These are phyloP conservation scores for Callocephalon fimbriatum DNA, from an alignment of 2,113 vertebrate species.

Conservation along the genomic window DNA sequence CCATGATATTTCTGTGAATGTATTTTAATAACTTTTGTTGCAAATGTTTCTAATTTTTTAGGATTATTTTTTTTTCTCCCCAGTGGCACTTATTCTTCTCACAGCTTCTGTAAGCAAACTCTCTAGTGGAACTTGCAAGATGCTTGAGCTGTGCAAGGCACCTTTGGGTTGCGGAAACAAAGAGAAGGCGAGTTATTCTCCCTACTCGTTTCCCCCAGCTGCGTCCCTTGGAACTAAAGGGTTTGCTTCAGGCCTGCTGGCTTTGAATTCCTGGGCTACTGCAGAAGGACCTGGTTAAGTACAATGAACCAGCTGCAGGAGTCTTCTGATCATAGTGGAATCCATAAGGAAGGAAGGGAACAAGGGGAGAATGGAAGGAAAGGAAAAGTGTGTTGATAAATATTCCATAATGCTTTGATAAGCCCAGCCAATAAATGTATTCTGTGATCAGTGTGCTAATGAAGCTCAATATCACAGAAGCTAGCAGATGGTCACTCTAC, in stretches of 20 bases:
- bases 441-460: constrained; percentile 16
- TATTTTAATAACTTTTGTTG: not conserved
- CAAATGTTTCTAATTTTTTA: not conserved
- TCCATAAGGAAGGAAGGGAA: not conserved
- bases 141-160: not conserved
- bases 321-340: not conserved
- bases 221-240: not conserved
- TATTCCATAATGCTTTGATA: constrained; percentile 40
- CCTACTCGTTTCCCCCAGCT: rapidly evolving
- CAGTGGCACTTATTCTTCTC: not conserved
- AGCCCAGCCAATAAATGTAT: constrained; percentile 24
- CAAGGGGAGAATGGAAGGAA: not conserved
- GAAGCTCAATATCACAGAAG: not conserved
- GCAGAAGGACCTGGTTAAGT: not conserved
- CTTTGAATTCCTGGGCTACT: not conserved
- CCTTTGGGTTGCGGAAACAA: not conserved
- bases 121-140: not conserved
- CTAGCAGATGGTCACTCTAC: not conserved
- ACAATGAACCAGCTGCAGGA: not conserved
- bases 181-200: not conserved
- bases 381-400: not conserved
- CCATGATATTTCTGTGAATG: not conserved
- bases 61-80: not conserved
- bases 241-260: not conserved
- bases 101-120: not conserved